Evolutionary conservation across 1,140 invertebrate species (phyloP), one percentile per base, ranked within the genome.

Genomic region (Bombus vancouverensis): DNA sequence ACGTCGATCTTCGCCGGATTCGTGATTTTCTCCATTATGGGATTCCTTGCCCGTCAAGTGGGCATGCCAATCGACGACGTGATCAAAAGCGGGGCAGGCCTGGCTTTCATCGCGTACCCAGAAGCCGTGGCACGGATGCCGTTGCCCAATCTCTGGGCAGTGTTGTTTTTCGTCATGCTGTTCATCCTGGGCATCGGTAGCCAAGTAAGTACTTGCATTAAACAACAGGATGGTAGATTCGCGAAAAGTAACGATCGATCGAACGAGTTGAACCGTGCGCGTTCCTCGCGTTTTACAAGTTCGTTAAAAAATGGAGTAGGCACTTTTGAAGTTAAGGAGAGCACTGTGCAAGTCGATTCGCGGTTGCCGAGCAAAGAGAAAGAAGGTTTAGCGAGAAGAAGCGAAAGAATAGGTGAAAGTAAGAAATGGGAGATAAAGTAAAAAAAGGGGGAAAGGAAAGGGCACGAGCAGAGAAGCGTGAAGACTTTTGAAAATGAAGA

Each of bases 91-190:
- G 97, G 97, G 0, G 97, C 97, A n/a, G 98, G 97, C 0, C 92
- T 98, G 39, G 97, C 97, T 0, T 98, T 98, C 92, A 96, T 98
- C 18, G 97, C 97, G 2, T 98, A 98, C 94, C 97, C 97, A 0
- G 97, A 98, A 95, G 98, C 98, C 0, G 95, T 98, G n/a, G 95
- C 97, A 0, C 96, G 97, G 79, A 96, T 98, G 96, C 97, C 98
- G 0, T 92, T 96, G 39, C 96, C 97, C 0, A 97, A 97, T 81
- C 92, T 98, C 8, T 98, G 98, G 98, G 96, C 97, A 0, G 95
- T 97, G 15, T 93, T 98, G 2, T 98, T 98, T 95, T 99, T 99
- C 95, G 95, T 98, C 80, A 98, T 98, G 97, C 95, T 98, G 53
- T 96, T 98, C 87, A 96, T 97, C n/a, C 95, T 98, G 4, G 97